Evolutionary conservation across 2,888 invertebrate species (phyloP), one percentile per base, ranked within the genome.

Genomic region (Bunonema sp.): DNA sequence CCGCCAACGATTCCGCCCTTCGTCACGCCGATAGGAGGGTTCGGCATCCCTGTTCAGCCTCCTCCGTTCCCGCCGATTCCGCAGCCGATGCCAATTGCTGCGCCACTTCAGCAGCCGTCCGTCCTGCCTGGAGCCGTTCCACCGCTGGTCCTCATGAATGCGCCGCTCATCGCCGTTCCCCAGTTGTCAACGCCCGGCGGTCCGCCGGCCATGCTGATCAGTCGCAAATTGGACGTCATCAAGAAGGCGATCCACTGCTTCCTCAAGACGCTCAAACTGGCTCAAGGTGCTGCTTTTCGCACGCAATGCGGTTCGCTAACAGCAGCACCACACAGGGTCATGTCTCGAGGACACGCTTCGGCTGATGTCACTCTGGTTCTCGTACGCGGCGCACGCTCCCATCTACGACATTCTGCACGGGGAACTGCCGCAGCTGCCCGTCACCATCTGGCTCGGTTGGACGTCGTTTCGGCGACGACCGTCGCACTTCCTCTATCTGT

Each of bases 371-470:
- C 73, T 97, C 1, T 93, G 93, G 88, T 97, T 97, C 69, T 93
- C 99, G 68, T 88, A 88, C 37, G 65, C 61, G 7, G 55, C 91
- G 51, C 81, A 83, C 72, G 79, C 82, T 0, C 84, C 86, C 55
- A 91, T 97, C 0, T 83, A 87, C 67, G 87, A 89, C 50, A 87
- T 88, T 0, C 78, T 99, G 29, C 78, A 81, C 0, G 88, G 87
- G 57, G 89, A 89, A 1, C 82, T 93, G 52, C 79, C 84, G 54
- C 78, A 82, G 1, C 88, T 93, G 30, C 87, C 89, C 67, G 86
- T 97, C 46, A 88, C 91, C 64, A 93, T 89, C 2, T 99, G 97
- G 97, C 76, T 99, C 8, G n/a, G n/a, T n/a, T n/a, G n/a, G n/a
- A n/a, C n/a, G n/a, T n/a, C n/a, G n/a, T 8, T 4, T 20, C 4